Base-by-base conservation (phyloP, 2,113 vertebrate species). In the Parus major region DNA sequence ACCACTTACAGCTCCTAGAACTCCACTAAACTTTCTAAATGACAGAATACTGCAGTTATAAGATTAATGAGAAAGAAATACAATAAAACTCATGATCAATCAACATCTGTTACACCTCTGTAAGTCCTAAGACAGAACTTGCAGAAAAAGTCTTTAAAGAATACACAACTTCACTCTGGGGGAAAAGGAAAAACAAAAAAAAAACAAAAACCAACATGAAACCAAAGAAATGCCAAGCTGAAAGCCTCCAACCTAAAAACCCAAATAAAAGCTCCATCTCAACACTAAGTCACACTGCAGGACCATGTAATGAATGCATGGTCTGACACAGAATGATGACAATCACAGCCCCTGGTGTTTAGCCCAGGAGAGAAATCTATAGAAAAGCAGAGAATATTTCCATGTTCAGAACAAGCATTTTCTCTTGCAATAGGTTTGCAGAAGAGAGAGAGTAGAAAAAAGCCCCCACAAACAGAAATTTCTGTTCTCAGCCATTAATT, bases 41-140 rank as follows among this genome's bases (percentile, higher is more conserved):
- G 42, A 64, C 16, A 68, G 75, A 90, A 83, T 63, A 44, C 15
- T 47, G 18, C 49, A 72, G 84, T 63, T 59, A 12, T 10, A 85
- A 88, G 60, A 81, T 50, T n/a, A 95, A 91, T 41, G 61, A 79
- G 84, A 87, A 92, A 79, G 53, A 82, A 82, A 65, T 36, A 39
- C 39, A 78, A 56, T 69, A 66, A 84, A 89, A 56, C 23, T 75
- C 70, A 39, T 11, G 46, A 91, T 85, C 73, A 76, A 72, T 63
- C 61, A 80, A 79, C 90, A 87, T 68, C 53, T 86, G 78, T 79
- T 80, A 85, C 49, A 56, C 22, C 39, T 68, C 44, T 57, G 52
- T 31, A 50, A 35, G 53, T 90, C 81, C 42, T 47, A 33, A 92
- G 75, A 73, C 19, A 87, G n/a, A 94, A 31, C 36, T 80, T 82